Conservation (phyloP, 37 sponge, comb jelly and placozoan genomes). For the Corticium candelabrum region DNA sequence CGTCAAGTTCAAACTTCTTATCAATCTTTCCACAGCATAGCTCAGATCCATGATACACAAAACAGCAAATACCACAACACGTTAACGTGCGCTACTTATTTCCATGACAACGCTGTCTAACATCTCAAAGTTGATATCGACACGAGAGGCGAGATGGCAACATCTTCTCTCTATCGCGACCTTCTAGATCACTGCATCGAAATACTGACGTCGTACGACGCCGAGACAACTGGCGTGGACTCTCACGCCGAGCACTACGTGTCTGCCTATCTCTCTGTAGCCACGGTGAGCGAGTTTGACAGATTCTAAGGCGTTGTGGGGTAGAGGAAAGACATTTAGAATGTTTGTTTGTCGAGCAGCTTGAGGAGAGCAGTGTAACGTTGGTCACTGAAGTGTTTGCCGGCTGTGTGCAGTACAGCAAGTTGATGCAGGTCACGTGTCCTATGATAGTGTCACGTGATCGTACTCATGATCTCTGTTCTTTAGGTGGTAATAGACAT, state of each 20-base stretch:
- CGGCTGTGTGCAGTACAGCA: constrained; percentile 55
- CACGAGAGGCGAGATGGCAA: no score
- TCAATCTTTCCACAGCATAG: no score
- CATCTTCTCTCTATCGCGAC: not conserved
- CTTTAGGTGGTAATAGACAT: not conserved
- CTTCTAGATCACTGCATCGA: not conserved
- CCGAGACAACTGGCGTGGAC: not conserved
- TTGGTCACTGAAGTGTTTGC: constrained; percentile 82
- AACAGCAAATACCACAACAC: no score
- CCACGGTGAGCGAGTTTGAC: no score
- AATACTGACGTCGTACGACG: not conserved
- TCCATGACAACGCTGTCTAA: no score
- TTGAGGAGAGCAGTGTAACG: constrained; percentile 43
- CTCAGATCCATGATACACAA: no score
- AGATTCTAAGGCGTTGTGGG: no score
- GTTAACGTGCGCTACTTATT: no score
- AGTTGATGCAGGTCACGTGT: constrained; percentile 44
- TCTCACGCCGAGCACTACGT: not conserved
- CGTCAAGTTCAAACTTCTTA: not conserved
- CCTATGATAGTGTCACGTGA: not conserved
- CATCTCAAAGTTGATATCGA: no score
- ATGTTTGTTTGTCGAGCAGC: constrained; percentile 11
- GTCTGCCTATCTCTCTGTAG: not conserved
- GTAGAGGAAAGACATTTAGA: no score
- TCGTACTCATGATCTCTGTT: not conserved